phyloP scores from a whole-genome alignment of 2,888 invertebrate genomes.

The Tridacna crocea region DNA sequence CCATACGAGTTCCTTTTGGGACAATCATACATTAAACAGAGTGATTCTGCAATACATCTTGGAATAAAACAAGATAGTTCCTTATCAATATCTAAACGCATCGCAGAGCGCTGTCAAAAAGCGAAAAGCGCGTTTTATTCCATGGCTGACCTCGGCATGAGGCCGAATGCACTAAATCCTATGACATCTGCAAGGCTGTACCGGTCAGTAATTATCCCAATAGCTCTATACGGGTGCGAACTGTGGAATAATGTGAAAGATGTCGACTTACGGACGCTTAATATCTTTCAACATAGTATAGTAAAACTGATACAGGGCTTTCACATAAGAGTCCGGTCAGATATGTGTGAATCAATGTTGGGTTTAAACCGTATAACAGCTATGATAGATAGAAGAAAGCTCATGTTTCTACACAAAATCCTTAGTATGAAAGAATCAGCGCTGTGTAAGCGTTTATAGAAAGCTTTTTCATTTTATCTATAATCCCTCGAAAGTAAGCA shows the following conservation, averaged over 20 bases:
- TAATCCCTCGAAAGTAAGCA: too few species aligned
- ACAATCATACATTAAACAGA: not conserved
- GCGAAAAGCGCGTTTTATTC: constrained; percentile 13
- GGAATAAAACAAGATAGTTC: constrained; percentile 10
- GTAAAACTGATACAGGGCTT: constrained; percentile 14
- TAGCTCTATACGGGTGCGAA: constrained; percentile 6
- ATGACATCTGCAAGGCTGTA: not conserved
- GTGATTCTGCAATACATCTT: not conserved
- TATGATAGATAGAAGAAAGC: too few species aligned
- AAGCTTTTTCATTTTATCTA: too few species aligned
- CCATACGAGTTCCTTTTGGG: constrained; percentile 1
- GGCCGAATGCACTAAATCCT: not conserved
- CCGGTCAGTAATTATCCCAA: not conserved
- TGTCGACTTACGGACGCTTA: too few species aligned
- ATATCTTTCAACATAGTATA: not conserved
- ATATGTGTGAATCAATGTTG: too few species aligned
- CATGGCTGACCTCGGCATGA: constrained; percentile 1
- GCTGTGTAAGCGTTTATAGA: too few species aligned
- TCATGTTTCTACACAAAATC: too few species aligned
- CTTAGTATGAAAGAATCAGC: too few species aligned
- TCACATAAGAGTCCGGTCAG: not conserved
- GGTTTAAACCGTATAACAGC: too few species aligned
- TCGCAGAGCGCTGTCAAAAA: constrained; percentile 10
- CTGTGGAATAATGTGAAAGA: constrained; percentile 13
- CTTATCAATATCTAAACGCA: not conserved